Conservation (phyloP, 2,797 vertebrate genomes). For the Argyrosomus regius region DNA sequence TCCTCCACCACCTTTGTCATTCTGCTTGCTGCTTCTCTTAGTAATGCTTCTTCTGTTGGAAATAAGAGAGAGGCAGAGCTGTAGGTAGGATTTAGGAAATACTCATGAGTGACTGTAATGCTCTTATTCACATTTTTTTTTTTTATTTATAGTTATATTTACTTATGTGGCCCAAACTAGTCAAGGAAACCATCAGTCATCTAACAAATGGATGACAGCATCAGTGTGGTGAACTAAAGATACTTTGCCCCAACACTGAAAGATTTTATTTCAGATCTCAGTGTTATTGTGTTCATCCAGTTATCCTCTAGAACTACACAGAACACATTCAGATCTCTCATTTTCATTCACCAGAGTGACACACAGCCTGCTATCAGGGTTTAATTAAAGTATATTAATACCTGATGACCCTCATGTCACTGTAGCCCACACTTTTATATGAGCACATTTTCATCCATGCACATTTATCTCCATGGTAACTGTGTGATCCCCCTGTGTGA, state of each 20-base stretch:
- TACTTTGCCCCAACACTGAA: background rate
- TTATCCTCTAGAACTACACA: no score
- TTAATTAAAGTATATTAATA: background rate
- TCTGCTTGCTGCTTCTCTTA: background rate
- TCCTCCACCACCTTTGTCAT: constrained; percentile 9
- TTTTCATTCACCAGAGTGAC: background rate
- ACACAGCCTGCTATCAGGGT: background rate
- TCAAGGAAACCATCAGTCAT: background rate
- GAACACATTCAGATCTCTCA: background rate
- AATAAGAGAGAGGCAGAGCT: background rate
- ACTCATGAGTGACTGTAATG: background rate
- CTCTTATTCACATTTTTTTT: no score
- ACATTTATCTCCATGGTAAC: constrained; percentile 11
- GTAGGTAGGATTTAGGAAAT: background rate
- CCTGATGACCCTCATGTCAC: background rate
- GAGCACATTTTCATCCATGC: background rate
- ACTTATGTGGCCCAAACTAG: background rate
- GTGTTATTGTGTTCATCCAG: background rate
- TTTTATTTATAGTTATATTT: no score
- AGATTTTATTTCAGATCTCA: background rate
- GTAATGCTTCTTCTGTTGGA: constrained; percentile 2
- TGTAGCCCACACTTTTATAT: constrained; percentile 3
- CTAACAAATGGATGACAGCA: background rate
- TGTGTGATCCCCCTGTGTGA: background rate
- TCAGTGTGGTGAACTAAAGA: background rate